These are phyloP conservation scores for Mustela lutreola DNA, from an alignment of 2,113 vertebrate genomes.

Conservation along the genomic window DNA sequence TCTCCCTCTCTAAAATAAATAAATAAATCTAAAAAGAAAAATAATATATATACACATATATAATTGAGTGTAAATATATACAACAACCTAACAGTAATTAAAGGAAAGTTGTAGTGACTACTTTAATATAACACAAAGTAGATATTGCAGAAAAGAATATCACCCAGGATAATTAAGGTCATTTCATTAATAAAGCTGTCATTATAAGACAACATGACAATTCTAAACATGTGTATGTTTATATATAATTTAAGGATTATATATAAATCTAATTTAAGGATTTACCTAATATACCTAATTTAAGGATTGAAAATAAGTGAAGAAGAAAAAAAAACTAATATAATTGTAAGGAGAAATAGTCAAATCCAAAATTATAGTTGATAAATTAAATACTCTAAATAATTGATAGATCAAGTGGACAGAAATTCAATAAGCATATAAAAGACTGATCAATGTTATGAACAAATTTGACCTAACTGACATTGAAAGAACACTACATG, in stretches of 20 bases:
- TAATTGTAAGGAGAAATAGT: background rate
- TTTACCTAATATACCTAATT: background rate
- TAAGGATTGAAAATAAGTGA: background rate
- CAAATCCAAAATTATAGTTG: background rate
- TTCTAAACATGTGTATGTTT: background rate
- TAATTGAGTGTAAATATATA: background rate
- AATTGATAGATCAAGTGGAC: background rate
- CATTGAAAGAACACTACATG: background rate
- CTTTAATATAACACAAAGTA: background rate
- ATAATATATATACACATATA: background rate
- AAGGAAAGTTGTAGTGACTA: background rate
- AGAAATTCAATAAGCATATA: background rate
- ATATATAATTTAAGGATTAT: no score
- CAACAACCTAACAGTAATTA: background rate
- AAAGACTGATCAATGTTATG: background rate
- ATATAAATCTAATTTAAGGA: background rate
- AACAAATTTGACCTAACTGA: background rate
- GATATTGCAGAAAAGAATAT: background rate
- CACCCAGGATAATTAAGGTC: background rate
- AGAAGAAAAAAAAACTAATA: background rate
- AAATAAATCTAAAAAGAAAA: background rate
- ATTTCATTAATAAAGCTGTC: background rate
- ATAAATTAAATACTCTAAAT: background rate
- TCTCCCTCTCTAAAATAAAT: background rate
- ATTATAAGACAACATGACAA: background rate